Percentiles rank a stretch among this genome's conserved stretches.
These are phyloP conservation scores for Cricetomys ansorgei DNA, from an alignment of 2,113 vertebrate genomes.

Conservation along the genomic window DNA sequence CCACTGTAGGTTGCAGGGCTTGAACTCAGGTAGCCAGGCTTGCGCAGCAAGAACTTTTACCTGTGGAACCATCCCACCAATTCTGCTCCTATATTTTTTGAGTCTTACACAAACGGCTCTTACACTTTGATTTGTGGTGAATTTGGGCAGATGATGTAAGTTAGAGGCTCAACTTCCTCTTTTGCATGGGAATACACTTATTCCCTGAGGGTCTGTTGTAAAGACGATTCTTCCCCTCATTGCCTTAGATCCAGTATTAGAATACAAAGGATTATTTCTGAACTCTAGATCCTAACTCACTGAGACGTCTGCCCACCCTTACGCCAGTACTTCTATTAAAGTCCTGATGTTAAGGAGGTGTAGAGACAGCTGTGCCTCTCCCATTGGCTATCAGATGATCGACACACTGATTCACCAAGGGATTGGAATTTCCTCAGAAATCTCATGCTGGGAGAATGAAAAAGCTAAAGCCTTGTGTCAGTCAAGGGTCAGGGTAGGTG, in stretches of 20 bases:
- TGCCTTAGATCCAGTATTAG: not conserved
- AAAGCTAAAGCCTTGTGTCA: not conserved
- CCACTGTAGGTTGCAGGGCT: not conserved
- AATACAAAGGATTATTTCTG: not conserved
- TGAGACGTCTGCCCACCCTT: not conserved
- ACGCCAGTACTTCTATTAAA: too few species aligned
- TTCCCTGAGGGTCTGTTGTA: not conserved
- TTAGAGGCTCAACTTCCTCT: not conserved
- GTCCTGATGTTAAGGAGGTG: not conserved
- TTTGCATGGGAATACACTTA: not conserved
- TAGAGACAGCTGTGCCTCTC: not conserved
- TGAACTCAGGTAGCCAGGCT: not conserved
- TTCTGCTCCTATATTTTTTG: not conserved
- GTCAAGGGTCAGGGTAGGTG: not conserved
- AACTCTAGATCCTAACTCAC: not conserved
- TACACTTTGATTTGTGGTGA: not conserved
- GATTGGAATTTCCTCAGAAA: not conserved
- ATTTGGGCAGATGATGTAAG: not conserved
- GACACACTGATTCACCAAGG: not conserved
- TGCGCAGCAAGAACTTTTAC: not conserved
- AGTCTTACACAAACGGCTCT: not conserved
- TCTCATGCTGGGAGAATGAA: not conserved
- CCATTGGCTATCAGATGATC: not conserved
- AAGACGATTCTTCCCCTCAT: not conserved
- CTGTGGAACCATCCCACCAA: not conserved